Evolutionary conservation across 2,113 vertebrate species (phyloP), one percentile per base, ranked within the genome.

Genomic region (Motacilla tschutschensis): DNA sequence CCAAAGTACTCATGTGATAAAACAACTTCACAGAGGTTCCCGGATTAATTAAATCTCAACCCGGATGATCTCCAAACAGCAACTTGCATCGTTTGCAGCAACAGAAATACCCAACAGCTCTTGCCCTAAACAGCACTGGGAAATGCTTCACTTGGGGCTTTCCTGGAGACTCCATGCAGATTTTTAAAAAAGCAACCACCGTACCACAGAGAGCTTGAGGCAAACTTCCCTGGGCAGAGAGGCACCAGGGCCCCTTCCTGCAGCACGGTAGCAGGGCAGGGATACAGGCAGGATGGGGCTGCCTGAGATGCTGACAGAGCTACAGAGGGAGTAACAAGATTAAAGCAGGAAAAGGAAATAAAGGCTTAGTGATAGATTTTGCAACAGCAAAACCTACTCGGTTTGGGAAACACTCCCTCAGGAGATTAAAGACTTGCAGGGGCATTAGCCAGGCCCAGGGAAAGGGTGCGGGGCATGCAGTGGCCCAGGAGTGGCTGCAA

Each of bases 291-390:
- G 50, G 47, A 57, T 6, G 24, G 78, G 63, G 54, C 54, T 6
- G 29, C 35, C 38, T 46, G 72, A 63, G 60, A 43, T 33, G 33
- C 29, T 55, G 79, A 47, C 31, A n/a, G 24, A 48, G 75, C 19
- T 44, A 41, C 67, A 73, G 50, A 33, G 44, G 64, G 35, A 54
- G 55, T 21, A 76, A 90, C 33, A 9, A 20, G 82, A 85, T 87
- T 90, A 85, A 85, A 77, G 14, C 13, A 73, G 60, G 53, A 79
- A 87, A 83, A 87, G 89, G 85, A 94, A 92, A 87, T 71, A 59
- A 63, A 85, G 57, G 36, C 48, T 87, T 85, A 91, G 38, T 17
- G 65, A 25, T 25, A 62, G 67, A 85, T 71, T 87, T 77, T 57
- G 41, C 77, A 59, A 44, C 3, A 4, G 35, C 33, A 76, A 86